Percentiles rank a stretch among this genome's conserved stretches.
These are phyloP conservation scores for Tenualosa ilisha DNA, from an alignment of 2,797 vertebrate genomes.

Conservation along the genomic window DNA sequence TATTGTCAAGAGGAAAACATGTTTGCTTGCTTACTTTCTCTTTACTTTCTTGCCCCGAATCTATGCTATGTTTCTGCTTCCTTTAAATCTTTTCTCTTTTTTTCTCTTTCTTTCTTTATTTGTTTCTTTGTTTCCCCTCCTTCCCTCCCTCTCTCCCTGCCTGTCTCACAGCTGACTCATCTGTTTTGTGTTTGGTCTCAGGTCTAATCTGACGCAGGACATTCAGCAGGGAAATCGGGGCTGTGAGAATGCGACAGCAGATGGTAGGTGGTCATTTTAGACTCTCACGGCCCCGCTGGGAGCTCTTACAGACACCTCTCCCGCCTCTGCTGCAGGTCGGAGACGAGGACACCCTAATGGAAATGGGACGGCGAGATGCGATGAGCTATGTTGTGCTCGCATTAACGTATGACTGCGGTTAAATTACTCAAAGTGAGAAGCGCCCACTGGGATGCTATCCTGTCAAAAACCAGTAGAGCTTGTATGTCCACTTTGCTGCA, in stretches of 20 bases:
- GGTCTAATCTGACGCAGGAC: constrained; percentile 83
- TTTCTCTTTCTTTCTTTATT: neutral
- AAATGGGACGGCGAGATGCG: neutral
- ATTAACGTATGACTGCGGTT: neutral
- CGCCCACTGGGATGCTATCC: neutral
- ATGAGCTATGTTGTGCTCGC: neutral
- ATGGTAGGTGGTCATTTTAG: constrained; percentile 64
- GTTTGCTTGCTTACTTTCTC: neutral
- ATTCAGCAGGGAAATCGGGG: constrained; percentile 79
- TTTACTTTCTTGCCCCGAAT: neutral
- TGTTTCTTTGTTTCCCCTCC: neutral
- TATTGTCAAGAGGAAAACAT: neutral
- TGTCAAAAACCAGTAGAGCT: neutral
- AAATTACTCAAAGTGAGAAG: neutral
- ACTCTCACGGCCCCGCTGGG: neutral
- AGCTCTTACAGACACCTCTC: neutral
- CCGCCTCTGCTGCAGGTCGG: neutral
- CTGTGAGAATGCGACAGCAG: constrained; percentile 77
- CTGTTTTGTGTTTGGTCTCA: constrained; percentile 53
- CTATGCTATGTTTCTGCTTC: neutral
- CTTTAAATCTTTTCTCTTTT: neutral
- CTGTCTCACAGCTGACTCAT: neutral
- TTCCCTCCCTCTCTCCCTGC: neutral
- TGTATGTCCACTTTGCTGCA: neutral
- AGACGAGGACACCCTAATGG: neutral